A percentile compares a stretch with the other conserved stretches of the same genome.
phyloP scores from a whole-genome alignment of 2,797 vertebrate species.

The Sebastes alutus region DNA sequence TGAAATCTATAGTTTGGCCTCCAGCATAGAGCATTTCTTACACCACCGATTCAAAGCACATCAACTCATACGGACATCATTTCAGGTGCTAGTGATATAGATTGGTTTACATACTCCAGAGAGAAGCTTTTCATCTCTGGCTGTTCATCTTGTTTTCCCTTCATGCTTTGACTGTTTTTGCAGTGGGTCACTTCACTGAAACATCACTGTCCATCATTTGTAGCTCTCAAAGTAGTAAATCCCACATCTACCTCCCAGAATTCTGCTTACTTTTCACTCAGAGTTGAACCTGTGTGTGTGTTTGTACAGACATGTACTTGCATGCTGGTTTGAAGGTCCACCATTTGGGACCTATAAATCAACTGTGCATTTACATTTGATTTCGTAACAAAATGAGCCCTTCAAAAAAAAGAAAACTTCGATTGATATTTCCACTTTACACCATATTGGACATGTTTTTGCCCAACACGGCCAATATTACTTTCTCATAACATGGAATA shows the following conservation, averaged over 20 bases:
- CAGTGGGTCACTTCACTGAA: slow-evolving; percentile 17
- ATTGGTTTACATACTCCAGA: slow-evolving; percentile 26
- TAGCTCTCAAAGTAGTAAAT: not conserved
- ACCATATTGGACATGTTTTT: not conserved
- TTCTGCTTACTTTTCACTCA: not conserved
- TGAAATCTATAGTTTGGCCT: not conserved
- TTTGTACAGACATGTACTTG: not conserved
- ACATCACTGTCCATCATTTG: slow-evolving; percentile 21
- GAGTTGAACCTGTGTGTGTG: not conserved
- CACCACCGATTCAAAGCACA: slow-evolving; percentile 9
- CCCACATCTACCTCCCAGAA: not conserved
- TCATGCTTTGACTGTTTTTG: slow-evolving; percentile 9
- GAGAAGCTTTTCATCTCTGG: slow-evolving; percentile 47
- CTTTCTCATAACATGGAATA: not conserved
- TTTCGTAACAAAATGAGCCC: not conserved
- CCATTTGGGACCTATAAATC: not conserved
- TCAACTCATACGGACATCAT: slow-evolving; percentile 17
- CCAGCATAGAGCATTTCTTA: not conserved
- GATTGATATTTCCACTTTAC: not conserved
- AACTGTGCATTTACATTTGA: not conserved
- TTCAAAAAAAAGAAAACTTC: not conserved
- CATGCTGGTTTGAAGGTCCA: not conserved
- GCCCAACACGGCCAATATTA: not conserved
- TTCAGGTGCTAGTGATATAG: slow-evolving; percentile 10
- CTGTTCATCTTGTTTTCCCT: slow-evolving; percentile 44